These are phyloP conservation scores for Hirtodrosophila trivittata DNA, from an alignment of 2,888 invertebrate genomes.

Conservation along the genomic window DNA sequence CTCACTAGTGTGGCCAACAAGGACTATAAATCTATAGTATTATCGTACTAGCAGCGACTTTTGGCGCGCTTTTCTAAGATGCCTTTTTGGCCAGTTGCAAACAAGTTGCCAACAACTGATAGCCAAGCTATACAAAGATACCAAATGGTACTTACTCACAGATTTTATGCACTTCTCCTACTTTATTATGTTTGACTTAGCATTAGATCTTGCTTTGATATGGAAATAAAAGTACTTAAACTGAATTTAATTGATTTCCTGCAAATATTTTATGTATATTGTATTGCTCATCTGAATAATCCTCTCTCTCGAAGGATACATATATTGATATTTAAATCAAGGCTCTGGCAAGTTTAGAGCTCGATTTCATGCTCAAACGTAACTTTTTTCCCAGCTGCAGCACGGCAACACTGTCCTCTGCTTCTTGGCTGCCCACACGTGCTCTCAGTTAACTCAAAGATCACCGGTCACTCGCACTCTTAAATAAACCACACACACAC, in stretches of 20 bases:
- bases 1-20: slow-evolving; percentile 23
- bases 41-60: slow-evolving; percentile 14
- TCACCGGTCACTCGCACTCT: slow-evolving; percentile 39
- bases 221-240: too few species aligned
- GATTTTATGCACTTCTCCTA: too few species aligned
- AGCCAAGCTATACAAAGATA: slow-evolving; percentile 6
- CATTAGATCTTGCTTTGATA: too few species aligned
- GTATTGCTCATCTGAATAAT: too few species aligned
- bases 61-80: slow-evolving; percentile 55
- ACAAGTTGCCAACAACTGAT: not conserved
- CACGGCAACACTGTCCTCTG: slow-evolving; percentile 65
- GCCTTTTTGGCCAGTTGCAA: not conserved
- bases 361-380: slow-evolving; percentile 37
- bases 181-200: too few species aligned
- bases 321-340: too few species aligned
- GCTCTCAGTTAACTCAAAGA: slow-evolving; percentile 7
- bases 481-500: slow-evolving; percentile 11
- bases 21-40: slow-evolving; percentile 49
- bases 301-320: not conserved
- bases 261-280: too few species aligned
- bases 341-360: not conserved
- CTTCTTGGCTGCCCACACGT: slow-evolving; percentile 5
- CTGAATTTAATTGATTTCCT: too few species aligned
- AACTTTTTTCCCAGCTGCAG: slow-evolving; percentile 45
- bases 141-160: too few species aligned